Evolutionary conservation across 2,888 invertebrate species (phyloP), one percentile per base, ranked within the genome.

Genomic region (Lacanobia wlatinum): DNA sequence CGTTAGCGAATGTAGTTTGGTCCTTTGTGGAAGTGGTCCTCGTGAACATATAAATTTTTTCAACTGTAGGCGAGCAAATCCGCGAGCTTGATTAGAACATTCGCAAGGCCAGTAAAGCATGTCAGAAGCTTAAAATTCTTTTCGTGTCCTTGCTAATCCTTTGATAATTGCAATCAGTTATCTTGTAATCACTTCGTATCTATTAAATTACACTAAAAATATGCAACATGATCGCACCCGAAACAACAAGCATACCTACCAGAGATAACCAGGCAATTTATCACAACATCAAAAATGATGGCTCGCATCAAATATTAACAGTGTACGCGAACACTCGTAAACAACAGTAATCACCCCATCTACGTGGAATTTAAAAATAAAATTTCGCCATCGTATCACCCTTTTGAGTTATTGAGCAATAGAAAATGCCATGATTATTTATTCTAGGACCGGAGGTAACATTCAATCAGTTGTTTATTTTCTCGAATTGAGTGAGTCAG

Each of bases 331-430:
- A 84, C 82, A 76, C 75, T 82, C 80, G 78, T 87, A 87, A 87
- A 87, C 85, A 84, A 78, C 81, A 65, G 74, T 84, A 83, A 83
- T 81, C 83, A 80, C 73, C 81, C 70, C 58, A 76, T 77, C 79
- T 86, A 85, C 83, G 87, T 87, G 84, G 78, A 78, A 80, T 85
- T 86, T 83, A 83, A 83, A 87, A 88, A 88, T 87, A 88, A 82
- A 85, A 82, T 69, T 66, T 73, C 40, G 63, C 82, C 70, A 59
- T 74, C 68, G 23, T 40, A 70, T 86, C 78, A 79, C 84, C 85
- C 86, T 87, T 86, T 81, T 83, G 84, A 81, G 69, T 84, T 82
- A 82, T 86, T 59, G 73, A 61, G 78, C 78, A 77, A 79, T 84
- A 84, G 78, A 78, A 76, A 76, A 73, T 74, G 59, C 71, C 73